Evolutionary conservation across 2,888 invertebrate genomes (phyloP).

Genomic region (Drosophila neutralis): DNA sequence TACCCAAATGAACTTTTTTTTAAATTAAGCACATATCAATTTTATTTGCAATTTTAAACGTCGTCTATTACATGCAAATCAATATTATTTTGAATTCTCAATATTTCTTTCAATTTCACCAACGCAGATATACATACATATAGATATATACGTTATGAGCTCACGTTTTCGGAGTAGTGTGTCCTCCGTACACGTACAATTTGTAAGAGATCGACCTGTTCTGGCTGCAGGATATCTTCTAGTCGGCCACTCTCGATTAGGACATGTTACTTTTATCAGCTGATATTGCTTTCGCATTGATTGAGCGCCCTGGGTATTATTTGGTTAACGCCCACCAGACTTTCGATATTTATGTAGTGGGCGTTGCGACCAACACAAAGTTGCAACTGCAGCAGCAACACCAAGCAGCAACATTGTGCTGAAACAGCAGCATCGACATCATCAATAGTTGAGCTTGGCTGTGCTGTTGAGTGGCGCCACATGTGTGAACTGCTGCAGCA

Average conservation of each 20-base stretch:
- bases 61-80: neutral
- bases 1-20: neutral
- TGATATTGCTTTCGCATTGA: conserved; percentile 34
- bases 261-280: conserved; percentile 1
- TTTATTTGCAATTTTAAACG: neutral
- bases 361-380: conserved; percentile 14
- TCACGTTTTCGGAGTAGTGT: neutral
- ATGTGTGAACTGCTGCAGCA: conserved; percentile 31
- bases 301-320: conserved; percentile 32
- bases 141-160: neutral
- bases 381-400: conserved; percentile 11
- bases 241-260: neutral
- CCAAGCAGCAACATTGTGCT: neutral
- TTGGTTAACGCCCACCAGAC: conserved; percentile 44
- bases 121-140: neutral
- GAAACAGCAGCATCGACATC: conserved; percentile 9
- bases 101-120: neutral
- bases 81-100: neutral
- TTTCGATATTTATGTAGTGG: conserved; percentile 19
- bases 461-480: conserved; percentile 35
- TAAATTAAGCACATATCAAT: neutral
- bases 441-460: neutral
- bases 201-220: neutral
- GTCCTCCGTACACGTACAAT: neutral
- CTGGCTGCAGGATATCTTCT: conserved; percentile 2